These are phyloP conservation scores for Hippocampus barbouri DNA, from an alignment of 2,113 vertebrate genomes.

Conservation along the genomic window DNA sequence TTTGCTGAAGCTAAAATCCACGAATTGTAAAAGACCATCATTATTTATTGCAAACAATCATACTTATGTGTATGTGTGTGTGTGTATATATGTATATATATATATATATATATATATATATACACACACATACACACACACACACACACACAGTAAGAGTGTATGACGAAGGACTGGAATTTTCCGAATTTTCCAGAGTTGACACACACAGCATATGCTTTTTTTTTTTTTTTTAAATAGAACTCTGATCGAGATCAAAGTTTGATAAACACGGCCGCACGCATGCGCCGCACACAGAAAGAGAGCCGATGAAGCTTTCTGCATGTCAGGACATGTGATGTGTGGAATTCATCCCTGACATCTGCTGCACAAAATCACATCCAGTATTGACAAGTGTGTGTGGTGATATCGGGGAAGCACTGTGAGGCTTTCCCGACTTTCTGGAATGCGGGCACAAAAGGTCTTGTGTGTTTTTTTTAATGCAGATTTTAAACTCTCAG, in stretches of 20 bases:
- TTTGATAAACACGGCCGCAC: background rate
- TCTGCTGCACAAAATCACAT: conserved; percentile 48
- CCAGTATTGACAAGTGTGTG: conserved; percentile 31
- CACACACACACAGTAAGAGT: background rate
- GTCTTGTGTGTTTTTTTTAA: conserved; percentile 1
- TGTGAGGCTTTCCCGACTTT: conserved; percentile 13
- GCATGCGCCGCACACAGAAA: conserved; percentile 8
- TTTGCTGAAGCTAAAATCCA: no score
- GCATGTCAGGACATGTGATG: conserved; percentile 16
- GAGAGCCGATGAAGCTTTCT: conserved; percentile 25
- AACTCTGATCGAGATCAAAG: conserved; percentile 5
- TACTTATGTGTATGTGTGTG: no score
- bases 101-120: background rate
- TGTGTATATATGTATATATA: background rate
- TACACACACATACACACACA: background rate
- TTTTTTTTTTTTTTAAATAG: conserved; percentile 21
- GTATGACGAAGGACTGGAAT: no score
- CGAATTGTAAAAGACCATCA: no score
- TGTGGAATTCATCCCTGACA: conserved; percentile 45
- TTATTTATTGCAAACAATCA: background rate
- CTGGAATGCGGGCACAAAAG: conserved; percentile 10
- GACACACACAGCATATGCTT: no score
- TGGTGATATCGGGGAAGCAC: conserved; percentile 44
- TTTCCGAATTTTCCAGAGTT: background rate
- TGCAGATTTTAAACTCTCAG: conserved; percentile 2